phyloP scores from a whole-genome alignment of 1,140 invertebrate genomes.

The Tribolium madens region DNA sequence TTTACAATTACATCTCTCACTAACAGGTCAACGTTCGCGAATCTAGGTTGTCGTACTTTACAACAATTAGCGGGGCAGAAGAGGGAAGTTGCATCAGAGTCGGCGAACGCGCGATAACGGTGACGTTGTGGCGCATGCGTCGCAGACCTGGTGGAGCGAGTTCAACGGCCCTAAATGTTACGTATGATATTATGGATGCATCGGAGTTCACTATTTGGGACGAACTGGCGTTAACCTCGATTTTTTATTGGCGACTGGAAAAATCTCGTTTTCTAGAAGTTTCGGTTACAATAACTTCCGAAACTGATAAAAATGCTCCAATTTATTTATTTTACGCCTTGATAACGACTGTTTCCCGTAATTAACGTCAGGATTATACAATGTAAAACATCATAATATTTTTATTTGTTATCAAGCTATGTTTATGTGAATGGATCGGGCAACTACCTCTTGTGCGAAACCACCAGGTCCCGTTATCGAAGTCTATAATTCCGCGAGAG shows the following conservation, averaged over 20 bases:
- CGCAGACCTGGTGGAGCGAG: constrained; percentile 24
- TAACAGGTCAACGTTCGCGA: constrained; percentile 55
- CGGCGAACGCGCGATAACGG: constrained; percentile 50
- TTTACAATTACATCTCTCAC: constrained; percentile 21
- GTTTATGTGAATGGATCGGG: background rate
- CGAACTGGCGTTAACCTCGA: constrained; percentile 51
- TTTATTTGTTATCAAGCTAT: background rate
- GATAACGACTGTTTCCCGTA: too few relatives aligned
- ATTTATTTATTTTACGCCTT: too few relatives aligned
- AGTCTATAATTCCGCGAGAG: constrained; percentile 3
- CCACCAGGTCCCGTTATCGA: constrained; percentile 6
- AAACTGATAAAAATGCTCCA: background rate
- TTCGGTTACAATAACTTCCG: background rate
- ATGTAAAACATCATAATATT: background rate
- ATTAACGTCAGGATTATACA: too few relatives aligned
- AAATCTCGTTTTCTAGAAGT: background rate
- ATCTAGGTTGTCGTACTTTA: constrained; percentile 61
- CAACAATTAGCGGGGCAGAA: constrained; percentile 48
- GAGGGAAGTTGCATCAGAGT: constrained; percentile 40
- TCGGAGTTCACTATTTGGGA: constrained; percentile 55
- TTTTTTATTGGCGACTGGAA: constrained; percentile 29
- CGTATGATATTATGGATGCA: constrained; percentile 28
- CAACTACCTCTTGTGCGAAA: constrained; percentile 8
- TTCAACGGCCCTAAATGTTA: constrained; percentile 50
- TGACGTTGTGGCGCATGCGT: constrained; percentile 54